These are phyloP conservation scores for Falcunculus frontatus DNA, from an alignment of 2,113 vertebrate genomes.

Conservation along the genomic window DNA sequence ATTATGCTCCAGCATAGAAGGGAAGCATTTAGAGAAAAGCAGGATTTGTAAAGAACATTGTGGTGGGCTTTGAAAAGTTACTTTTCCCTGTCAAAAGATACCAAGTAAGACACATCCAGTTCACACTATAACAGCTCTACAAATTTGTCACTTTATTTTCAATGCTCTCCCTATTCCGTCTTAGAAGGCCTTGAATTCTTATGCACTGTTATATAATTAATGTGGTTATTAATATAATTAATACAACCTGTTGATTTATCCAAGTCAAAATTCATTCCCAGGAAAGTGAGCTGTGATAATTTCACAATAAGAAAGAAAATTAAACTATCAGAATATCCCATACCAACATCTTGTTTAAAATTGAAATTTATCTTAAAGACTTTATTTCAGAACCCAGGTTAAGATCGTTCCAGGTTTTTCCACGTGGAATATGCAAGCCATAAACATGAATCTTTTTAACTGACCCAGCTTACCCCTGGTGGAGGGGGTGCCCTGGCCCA, in stretches of 20 bases:
- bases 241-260: not conserved
- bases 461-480: not conserved
- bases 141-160: not conserved
- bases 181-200: not conserved
- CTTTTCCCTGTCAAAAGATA: not conserved
- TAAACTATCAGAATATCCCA: not conserved
- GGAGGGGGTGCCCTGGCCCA: not conserved
- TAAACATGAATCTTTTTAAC: not conserved
- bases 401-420: not conserved
- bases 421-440: not conserved
- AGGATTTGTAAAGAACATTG: not conserved
- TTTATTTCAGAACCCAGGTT: not conserved
- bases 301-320: not conserved
- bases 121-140: not conserved
- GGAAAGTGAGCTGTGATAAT: not conserved
- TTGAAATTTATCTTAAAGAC: not conserved
- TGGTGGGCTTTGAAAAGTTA: not conserved
- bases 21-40: not conserved
- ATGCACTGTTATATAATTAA: not conserved
- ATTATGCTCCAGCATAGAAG: not conserved
- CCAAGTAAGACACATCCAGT: not conserved
- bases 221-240: conserved; percentile 16
- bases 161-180: not conserved
- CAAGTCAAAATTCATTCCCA: not conserved
- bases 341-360: not conserved